Evolutionary conservation across 2,113 vertebrate genomes (phyloP).

Genomic region (Crocuta crocuta): DNA sequence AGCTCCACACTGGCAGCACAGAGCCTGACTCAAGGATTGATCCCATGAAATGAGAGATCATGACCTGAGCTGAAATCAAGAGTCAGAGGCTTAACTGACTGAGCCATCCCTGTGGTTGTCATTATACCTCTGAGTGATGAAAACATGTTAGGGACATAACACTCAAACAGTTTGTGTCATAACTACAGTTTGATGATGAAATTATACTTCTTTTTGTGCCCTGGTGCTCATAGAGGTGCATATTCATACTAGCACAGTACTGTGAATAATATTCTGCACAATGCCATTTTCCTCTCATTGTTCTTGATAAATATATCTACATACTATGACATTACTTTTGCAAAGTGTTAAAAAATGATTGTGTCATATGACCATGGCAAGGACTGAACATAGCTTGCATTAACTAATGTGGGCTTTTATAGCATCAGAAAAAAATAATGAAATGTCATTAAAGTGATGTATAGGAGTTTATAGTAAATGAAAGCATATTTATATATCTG

Average conservation of each 20-base stretch:
- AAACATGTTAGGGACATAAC: conserved; percentile 32
- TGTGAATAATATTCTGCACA: not conserved
- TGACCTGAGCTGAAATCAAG: no score
- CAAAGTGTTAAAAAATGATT: conserved; percentile 26
- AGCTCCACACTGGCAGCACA: no score
- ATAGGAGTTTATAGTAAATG: not conserved
- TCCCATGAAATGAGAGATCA: no score
- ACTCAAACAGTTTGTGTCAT: conserved; percentile 15
- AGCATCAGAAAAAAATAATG: conserved; percentile 15
- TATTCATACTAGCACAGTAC: not conserved
- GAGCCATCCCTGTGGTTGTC: not conserved
- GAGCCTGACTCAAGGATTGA: no score
- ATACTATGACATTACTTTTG: conserved; percentile 7
- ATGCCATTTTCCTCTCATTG: not conserved
- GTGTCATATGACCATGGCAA: not conserved
- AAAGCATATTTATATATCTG: conserved; percentile 21
- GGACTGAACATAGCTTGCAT: conserved; percentile 13
- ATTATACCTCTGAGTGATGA: conserved; percentile 52
- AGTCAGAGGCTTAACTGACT: no score
- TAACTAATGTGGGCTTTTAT: conserved; percentile 52
- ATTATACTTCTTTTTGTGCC: conserved; percentile 28
- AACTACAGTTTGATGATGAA: conserved; percentile 28
- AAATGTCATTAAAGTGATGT: conserved; percentile 22
- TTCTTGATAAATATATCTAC: not conserved
- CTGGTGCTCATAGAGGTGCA: not conserved